Evolutionary conservation across 2,113 vertebrate genomes (phyloP).

Genomic region (Actenoides hombroni): DNA sequence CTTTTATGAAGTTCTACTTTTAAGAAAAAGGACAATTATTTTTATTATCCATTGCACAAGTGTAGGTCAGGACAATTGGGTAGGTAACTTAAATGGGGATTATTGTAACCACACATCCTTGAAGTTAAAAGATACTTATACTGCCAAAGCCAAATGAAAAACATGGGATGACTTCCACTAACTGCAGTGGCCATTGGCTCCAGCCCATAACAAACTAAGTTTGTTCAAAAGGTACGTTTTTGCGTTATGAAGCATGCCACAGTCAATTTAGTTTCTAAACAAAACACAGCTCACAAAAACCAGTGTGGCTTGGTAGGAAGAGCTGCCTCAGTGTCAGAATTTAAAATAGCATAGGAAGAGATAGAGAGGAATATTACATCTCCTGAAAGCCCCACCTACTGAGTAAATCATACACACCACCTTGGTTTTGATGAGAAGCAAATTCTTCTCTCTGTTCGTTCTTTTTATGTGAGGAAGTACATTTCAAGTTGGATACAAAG

Average conservation of each 20-base stretch:
- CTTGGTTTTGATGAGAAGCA: background rate
- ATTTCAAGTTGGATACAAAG: background rate
- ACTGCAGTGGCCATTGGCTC: background rate
- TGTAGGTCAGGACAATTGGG: background rate
- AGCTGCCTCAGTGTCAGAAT: background rate
- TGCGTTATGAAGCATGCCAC: background rate
- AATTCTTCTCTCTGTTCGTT: background rate
- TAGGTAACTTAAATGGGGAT: background rate
- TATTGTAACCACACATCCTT: background rate
- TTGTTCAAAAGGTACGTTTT: background rate
- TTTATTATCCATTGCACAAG: background rate
- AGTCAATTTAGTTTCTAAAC: background rate
- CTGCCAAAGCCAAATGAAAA: background rate
- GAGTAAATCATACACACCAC: fast-evolving
- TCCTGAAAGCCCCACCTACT: background rate
- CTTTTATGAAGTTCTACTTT: background rate
- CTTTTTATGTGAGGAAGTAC: background rate
- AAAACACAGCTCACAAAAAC: background rate
- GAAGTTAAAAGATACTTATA: background rate
- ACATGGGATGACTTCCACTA: background rate
- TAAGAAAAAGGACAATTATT: background rate
- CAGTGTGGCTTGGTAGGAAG: background rate
- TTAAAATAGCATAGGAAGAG: background rate
- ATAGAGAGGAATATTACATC: background rate
- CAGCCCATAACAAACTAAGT: background rate